These are phyloP conservation scores for Catocala sponsa DNA, from an alignment of 2,888 invertebrate genomes.

Conservation along the genomic window DNA sequence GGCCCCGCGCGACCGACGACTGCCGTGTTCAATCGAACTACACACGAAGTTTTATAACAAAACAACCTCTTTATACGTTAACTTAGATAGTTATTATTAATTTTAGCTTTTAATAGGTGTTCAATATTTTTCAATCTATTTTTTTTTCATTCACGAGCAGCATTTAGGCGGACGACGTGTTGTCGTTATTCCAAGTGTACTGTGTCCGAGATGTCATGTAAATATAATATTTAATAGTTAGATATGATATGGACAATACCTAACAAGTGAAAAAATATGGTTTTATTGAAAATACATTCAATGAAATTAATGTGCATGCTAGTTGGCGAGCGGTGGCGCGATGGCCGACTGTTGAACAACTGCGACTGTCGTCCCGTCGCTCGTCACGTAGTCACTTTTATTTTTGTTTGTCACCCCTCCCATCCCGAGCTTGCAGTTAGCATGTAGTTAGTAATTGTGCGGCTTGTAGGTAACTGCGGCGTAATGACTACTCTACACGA, in stretches of 20 bases:
- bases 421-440: conserved; percentile 70
- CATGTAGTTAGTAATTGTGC: conserved; percentile 54
- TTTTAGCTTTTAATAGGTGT: conserved; percentile 87
- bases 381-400: conserved; percentile 68
- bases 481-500: not conserved
- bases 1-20: conserved; percentile 58
- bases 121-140: conserved; percentile 79
- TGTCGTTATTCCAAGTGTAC: conserved; percentile 50
- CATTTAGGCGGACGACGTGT: conserved; percentile 70
- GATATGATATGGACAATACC: conserved; percentile 87
- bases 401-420: conserved; percentile 62
- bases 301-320: conserved; percentile 84
- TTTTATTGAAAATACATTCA: conserved; percentile 86
- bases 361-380: conserved; percentile 41
- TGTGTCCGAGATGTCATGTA: conserved; percentile 69
- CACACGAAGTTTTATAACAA: conserved; percentile 65
- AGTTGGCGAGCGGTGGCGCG: conserved; percentile 53
- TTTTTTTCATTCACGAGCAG: conserved; percentile 69
- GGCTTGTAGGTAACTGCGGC: conserved; percentile 36
- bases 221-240: conserved; percentile 84
- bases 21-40: conserved; percentile 49
- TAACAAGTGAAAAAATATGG: conserved; percentile 85
- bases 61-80: conserved; percentile 78
- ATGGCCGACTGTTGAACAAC: conserved; percentile 10
- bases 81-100: conserved; percentile 83